Conservation (phyloP, 2,797 vertebrate genomes). For the Myiotriccus ornatus region DNA sequence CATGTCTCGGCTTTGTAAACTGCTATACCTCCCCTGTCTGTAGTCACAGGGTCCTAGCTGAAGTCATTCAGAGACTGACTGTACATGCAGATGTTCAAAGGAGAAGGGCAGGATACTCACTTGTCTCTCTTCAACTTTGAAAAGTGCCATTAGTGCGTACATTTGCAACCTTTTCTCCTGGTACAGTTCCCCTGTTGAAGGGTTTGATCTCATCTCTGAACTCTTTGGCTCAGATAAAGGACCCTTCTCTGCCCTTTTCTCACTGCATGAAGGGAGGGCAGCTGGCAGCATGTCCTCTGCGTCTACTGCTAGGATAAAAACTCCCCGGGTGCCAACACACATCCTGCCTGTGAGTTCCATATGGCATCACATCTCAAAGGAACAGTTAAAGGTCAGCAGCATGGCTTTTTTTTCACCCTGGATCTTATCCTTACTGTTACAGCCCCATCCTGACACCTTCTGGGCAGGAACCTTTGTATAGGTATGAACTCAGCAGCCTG, state of each 20-base stretch:
- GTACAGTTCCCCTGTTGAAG: background rate
- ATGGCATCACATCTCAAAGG: background rate
- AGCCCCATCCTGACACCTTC: background rate
- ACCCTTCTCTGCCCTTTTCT: background rate
- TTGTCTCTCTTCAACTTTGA: background rate
- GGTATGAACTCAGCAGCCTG: background rate
- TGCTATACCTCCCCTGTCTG: no score
- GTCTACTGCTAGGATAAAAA: background rate
- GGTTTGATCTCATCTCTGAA: background rate
- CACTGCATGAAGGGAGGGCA: background rate
- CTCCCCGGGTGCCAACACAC: background rate
- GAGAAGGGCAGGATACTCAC: background rate
- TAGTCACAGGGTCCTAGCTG: background rate
- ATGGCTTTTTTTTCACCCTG: background rate
- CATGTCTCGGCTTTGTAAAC: rapidly evolving
- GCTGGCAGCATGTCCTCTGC: background rate
- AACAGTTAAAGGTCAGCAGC: background rate
- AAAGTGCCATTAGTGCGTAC: background rate
- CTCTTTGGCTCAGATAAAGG: background rate
- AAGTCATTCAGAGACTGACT: background rate
- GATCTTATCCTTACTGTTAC: background rate
- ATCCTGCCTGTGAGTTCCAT: rapidly evolving
- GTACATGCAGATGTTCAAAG: rapidly evolving
- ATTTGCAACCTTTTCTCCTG: background rate
- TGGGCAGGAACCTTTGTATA: background rate